Evolutionary conservation across 2,797 vertebrate species (phyloP).

Genomic region (Danio choprae): DNA sequence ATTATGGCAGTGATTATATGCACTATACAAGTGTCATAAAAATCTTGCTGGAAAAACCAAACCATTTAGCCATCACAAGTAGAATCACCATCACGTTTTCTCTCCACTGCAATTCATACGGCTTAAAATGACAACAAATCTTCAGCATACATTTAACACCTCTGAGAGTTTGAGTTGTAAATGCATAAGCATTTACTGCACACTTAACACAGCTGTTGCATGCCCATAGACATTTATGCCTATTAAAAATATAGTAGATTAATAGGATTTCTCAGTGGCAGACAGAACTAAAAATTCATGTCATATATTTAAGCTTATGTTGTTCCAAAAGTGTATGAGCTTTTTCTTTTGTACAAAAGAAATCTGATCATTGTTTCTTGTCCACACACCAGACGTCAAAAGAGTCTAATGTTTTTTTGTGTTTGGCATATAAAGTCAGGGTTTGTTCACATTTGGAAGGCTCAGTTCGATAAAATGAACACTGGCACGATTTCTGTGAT

Average conservation of each 20-base stretch:
- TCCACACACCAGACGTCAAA: background rate
- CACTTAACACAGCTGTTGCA: background rate
- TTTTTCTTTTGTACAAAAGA: background rate
- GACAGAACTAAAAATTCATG: background rate
- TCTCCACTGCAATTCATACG: background rate
- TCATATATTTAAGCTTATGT: background rate
- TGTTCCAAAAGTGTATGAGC: background rate
- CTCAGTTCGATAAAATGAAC: too few relatives aligned
- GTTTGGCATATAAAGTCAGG: too few relatives aligned
- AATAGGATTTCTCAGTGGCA: too few relatives aligned
- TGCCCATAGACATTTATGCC: background rate
- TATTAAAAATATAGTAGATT: background rate
- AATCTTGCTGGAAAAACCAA: conserved; percentile 9
- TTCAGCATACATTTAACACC: background rate
- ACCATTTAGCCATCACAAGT: background rate
- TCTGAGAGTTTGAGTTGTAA: background rate
- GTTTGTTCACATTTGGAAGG: too few relatives aligned
- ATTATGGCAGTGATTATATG: background rate
- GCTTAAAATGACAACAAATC: background rate
- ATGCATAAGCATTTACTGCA: background rate
- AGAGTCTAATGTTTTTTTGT: background rate
- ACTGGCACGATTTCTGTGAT: too few relatives aligned
- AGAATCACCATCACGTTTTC: background rate
- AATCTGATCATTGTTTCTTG: background rate
- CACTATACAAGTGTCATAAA: background rate